These are phyloP conservation scores for Emesis russula DNA, from an alignment of 2,888 invertebrate genomes.

Conservation along the genomic window DNA sequence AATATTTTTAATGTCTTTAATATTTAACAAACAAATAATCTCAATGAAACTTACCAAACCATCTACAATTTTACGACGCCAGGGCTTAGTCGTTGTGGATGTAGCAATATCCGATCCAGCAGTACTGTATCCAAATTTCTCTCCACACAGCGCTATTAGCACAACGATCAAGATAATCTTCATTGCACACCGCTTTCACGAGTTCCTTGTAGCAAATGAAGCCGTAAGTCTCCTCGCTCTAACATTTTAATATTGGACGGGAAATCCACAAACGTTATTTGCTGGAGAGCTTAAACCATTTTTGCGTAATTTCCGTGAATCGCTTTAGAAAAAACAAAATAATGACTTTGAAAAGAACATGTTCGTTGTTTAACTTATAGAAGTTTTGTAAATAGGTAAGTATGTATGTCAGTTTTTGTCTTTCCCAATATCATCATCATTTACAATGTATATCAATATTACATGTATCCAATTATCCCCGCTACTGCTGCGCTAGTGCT, in stretches of 20 bases:
- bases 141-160: conserved; percentile 80
- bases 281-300: not conserved
- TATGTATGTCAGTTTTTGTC: no score
- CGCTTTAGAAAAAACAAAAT: no score
- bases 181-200: conserved; percentile 80
- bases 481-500: no score
- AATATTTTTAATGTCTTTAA: no score
- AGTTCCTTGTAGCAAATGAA: conserved; percentile 43
- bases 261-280: conserved; percentile 40
- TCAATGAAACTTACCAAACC: conserved; percentile 88
- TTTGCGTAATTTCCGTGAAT: not conserved
- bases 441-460: no score
- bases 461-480: no score
- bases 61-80: conserved; percentile 90
- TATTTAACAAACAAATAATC: not conserved
- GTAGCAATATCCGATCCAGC: conserved; percentile 29
- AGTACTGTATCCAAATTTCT: conserved; percentile 83
- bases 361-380: no score
- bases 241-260: conserved; percentile 55
- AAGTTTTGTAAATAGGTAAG: no score
- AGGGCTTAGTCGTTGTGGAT: conserved; percentile 89
- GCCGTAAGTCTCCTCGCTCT: conserved; percentile 34
- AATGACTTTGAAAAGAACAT: no score
- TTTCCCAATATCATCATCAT: no score
- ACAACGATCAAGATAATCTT: conserved; percentile 86